Evolutionary conservation across 2,113 vertebrate genomes (phyloP).

Genomic region (Camelus bactrianus): DNA sequence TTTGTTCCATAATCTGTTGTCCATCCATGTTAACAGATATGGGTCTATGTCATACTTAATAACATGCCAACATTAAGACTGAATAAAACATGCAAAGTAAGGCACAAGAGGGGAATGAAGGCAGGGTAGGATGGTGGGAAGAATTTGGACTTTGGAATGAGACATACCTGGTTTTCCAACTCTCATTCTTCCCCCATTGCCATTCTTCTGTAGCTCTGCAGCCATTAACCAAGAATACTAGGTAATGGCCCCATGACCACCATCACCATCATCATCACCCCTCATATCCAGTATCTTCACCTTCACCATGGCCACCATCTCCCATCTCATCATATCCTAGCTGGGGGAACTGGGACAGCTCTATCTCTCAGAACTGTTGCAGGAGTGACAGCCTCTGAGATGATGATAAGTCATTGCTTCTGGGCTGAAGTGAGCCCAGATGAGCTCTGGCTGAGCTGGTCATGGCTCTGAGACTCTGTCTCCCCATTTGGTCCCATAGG

Average conservation of each 20-base stretch:
- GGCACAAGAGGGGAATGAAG: not conserved
- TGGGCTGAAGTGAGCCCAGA: not conserved
- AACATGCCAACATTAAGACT: not conserved
- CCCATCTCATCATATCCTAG: not conserved
- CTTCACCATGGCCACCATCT: not conserved
- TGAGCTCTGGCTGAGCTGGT: not conserved
- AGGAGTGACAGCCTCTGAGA: not conserved
- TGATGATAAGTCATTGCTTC: not conserved
- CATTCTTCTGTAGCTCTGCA: not conserved
- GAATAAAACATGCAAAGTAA: not conserved
- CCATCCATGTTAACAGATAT: not conserved
- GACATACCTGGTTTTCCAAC: not conserved
- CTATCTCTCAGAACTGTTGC: not conserved
- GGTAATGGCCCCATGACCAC: not conserved
- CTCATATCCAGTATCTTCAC: not conserved
- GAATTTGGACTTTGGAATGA: not conserved
- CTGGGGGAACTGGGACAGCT: not conserved
- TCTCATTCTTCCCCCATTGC: not conserved
- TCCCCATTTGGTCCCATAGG: slow-evolving; percentile 81
- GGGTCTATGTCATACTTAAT: not conserved
- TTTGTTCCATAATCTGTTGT: not conserved
- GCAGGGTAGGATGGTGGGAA: not conserved
- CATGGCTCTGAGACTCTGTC: not conserved
- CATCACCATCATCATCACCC: not conserved
- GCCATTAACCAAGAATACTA: not conserved